phyloP scores from a whole-genome alignment of 2,888 invertebrate species.

The Herminia tarsipennalis region DNA sequence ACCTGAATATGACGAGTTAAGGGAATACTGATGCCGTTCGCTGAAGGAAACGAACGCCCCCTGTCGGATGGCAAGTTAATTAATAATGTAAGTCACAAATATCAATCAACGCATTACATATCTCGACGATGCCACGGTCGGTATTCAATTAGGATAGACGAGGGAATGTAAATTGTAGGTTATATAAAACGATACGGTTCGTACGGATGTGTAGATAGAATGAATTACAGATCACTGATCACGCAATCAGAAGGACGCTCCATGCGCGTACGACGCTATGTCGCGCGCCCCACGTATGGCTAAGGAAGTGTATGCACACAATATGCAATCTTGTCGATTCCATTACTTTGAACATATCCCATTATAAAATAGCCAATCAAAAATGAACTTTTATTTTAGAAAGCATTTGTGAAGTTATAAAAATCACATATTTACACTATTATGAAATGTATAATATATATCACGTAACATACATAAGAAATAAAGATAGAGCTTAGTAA shows the following conservation, averaged over 20 bases:
- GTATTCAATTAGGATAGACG: slow-evolving; percentile 55
- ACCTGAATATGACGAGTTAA: slow-evolving; percentile 67
- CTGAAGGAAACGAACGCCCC: slow-evolving; percentile 22
- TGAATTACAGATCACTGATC: slow-evolving; percentile 28
- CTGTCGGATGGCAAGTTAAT: slow-evolving; percentile 44
- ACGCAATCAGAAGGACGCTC: slow-evolving; percentile 1
- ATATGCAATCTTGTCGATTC: slow-evolving; percentile 43
- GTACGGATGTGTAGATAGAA: slow-evolving; percentile 33
- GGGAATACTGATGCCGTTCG: slow-evolving; percentile 34
- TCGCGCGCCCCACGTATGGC: neutral
- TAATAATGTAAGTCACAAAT: slow-evolving; percentile 52
- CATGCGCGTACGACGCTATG: neutral
- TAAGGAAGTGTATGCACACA: slow-evolving; percentile 22
- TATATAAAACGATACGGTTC: slow-evolving; percentile 34
- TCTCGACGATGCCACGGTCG: slow-evolving; percentile 59
- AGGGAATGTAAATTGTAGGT: slow-evolving; percentile 48
- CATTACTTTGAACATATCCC: slow-evolving; percentile 61
- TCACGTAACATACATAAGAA: slow-evolving; percentile 76
- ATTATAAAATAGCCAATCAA: slow-evolving; percentile 54
- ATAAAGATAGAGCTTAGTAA: slow-evolving; percentile 85
- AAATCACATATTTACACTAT: slow-evolving; percentile 83
- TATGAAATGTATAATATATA: slow-evolving; percentile 82
- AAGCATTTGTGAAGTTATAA: slow-evolving; percentile 71
- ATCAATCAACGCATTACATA: slow-evolving; percentile 57
- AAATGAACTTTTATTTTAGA: slow-evolving; percentile 63